Conservation (phyloP, 2,888 invertebrate species). For the Sesia bembeciformis region DNA sequence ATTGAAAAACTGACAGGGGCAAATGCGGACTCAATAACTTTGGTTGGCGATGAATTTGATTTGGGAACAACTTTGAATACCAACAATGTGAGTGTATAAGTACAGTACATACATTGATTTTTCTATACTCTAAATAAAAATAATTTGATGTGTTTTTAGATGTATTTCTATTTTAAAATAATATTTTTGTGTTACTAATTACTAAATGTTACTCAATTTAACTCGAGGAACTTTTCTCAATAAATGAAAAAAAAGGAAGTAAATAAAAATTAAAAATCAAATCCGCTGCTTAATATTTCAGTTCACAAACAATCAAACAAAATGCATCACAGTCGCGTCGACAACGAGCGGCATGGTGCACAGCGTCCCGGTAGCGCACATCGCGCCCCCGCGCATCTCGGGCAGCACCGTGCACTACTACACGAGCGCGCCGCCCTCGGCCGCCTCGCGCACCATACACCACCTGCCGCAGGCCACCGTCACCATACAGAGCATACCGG, state of each 20-base stretch:
- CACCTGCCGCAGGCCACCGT: conserved; percentile 54
- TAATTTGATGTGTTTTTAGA: no score
- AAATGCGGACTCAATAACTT: conserved; percentile 59
- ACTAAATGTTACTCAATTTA: no score
- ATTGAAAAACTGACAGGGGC: conserved; percentile 67
- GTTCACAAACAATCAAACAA: conserved; percentile 50
- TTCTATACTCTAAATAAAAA: no score
- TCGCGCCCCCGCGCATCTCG: conserved; percentile 47
- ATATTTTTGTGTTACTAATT: no score
- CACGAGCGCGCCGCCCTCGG: conserved; percentile 17
- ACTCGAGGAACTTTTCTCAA: no score
- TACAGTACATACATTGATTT: no score
- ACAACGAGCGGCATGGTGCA: conserved; percentile 64
- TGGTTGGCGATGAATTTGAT: conserved; percentile 67
- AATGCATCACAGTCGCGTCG: conserved; percentile 65
- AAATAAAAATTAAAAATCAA: no score
- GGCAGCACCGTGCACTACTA: conserved; percentile 48
- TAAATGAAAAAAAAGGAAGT: no score
- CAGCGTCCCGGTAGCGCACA: conserved; percentile 59
- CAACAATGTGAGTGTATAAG: conserved; percentile 48
- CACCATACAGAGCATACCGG: conserved; percentile 58
- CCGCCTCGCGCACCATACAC: conserved; percentile 36
- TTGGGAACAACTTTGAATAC: conserved; percentile 61
- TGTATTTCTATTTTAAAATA: no score
- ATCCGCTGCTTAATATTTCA: conserved; percentile 15